A percentile compares a stretch with the other conserved stretches of the same genome.
Conservation (phyloP, 2,113 vertebrate species). For the Phocoena phocoena region DNA sequence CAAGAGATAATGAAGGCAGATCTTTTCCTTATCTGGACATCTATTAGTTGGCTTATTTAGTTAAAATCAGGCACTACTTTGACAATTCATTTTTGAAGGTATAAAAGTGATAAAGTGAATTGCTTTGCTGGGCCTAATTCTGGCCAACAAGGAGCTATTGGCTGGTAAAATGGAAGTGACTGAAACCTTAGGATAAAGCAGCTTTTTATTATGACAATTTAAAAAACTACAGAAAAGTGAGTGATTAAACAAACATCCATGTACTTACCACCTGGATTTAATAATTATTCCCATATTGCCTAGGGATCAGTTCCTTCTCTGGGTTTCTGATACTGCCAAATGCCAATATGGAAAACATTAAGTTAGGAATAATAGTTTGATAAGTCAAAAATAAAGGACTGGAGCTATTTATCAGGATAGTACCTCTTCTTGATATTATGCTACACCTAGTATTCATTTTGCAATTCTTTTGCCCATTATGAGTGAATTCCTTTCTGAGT, state of each 20-base stretch:
- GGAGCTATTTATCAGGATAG: neutral
- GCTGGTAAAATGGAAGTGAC: neutral
- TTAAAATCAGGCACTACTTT: neutral
- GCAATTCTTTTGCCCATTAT: neutral
- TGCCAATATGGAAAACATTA: neutral
- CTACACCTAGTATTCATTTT: neutral
- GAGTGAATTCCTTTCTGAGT: neutral
- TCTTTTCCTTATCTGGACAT: neutral
- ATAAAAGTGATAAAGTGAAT: neutral
- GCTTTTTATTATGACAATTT: constrained; percentile 7
- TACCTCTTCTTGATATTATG: neutral
- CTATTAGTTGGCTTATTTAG: neutral
- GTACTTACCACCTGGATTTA: neutral
- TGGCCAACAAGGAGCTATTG: neutral
- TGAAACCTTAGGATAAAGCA: neutral
- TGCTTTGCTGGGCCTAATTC: neutral
- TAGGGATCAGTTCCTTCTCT: neutral
- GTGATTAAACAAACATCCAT: neutral
- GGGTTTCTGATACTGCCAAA: neutral
- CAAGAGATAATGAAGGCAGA: neutral
- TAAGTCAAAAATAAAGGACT: neutral
- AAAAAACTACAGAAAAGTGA: neutral
- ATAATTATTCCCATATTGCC: neutral
- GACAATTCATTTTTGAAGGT: neutral
- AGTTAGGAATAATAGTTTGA: neutral